Evolutionary conservation across 2,113 vertebrate genomes (phyloP).

Genomic region (Xiphophorus maculatus): DNA sequence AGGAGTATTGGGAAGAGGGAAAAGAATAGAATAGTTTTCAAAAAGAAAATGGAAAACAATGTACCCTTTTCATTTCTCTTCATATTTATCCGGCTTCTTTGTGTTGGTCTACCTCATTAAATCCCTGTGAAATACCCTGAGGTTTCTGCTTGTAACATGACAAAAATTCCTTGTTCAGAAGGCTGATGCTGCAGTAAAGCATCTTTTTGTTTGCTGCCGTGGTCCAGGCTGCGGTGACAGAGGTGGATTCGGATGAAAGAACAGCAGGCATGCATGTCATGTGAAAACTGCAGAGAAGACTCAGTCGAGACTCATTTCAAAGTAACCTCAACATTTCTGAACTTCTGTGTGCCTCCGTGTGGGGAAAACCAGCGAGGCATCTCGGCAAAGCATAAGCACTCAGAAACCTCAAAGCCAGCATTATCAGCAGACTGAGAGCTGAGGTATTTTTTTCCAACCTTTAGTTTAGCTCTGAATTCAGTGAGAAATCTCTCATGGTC

Average conservation of each 20-base stretch:
- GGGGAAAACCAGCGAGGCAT: conserved; percentile 18
- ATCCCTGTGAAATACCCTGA: not conserved
- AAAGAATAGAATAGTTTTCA: not conserved
- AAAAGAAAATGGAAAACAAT: not conserved
- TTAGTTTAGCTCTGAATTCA: conserved; percentile 11
- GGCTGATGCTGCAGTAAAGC: conserved; percentile 21
- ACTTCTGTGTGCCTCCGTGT: not conserved
- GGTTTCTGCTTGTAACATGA: not conserved
- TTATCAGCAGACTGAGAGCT: conserved; percentile 21
- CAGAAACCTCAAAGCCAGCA: conserved; percentile 28
- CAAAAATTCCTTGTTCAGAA: not conserved
- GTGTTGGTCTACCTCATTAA: not conserved
- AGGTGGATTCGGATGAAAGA: conserved; percentile 52
- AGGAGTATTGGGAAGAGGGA: not conserved
- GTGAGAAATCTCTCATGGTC: not conserved
- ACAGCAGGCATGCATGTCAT: conserved; percentile 31
- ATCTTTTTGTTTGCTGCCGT: conserved; percentile 31
- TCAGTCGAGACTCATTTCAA: conserved; percentile 30
- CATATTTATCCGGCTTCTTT: not conserved
- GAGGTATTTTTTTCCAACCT: conserved; percentile 15
- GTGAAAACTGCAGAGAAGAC: conserved; percentile 16
- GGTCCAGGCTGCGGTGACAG: conserved; percentile 36
- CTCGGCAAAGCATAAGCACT: conserved; percentile 29
- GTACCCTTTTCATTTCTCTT: conserved; percentile 3
- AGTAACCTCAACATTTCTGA: conserved; percentile 23